A percentile compares a stretch with the other conserved stretches of the same genome.
Evolutionary conservation across 1,140 invertebrate species (phyloP).

Genomic region (Nymphalis io): DNA sequence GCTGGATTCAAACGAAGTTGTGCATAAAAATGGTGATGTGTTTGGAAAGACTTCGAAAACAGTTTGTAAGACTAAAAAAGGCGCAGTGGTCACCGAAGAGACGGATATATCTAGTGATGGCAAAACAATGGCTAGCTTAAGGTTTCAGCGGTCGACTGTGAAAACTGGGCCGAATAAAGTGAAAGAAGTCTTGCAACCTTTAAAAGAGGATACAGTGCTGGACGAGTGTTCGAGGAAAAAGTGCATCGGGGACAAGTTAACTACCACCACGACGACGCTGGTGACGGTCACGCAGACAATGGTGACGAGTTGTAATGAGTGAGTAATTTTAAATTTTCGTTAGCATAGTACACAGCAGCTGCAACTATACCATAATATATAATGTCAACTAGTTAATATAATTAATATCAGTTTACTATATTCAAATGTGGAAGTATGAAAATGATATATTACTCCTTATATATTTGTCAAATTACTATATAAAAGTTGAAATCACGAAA

Average conservation of each 20-base stretch:
- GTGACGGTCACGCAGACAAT: slow-evolving; percentile 72
- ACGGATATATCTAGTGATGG: slow-evolving; percentile 71
- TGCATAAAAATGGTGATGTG: slow-evolving; percentile 60
- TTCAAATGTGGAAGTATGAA: no score
- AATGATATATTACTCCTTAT: no score
- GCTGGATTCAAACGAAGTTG: slow-evolving; percentile 67
- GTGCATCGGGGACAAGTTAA: slow-evolving; percentile 67
- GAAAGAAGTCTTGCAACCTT: slow-evolving; percentile 59
- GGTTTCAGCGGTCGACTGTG: slow-evolving; percentile 69
- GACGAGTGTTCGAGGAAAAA: slow-evolving; percentile 58
- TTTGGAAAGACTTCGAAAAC: slow-evolving; percentile 65
- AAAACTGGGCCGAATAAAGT: slow-evolving; percentile 66
- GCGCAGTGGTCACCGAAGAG: slow-evolving; percentile 71
- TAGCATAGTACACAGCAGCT: no score
- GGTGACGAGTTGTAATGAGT: slow-evolving; percentile 77
- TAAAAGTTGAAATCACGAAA: no score
- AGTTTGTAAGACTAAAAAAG: slow-evolving; percentile 68
- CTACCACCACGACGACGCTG: slow-evolving; percentile 70
- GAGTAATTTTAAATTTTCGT: slow-evolving; percentile 50
- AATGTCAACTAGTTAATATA: no score
- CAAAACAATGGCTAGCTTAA: slow-evolving; percentile 64
- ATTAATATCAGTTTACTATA: no score
- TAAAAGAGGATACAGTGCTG: slow-evolving; percentile 60
- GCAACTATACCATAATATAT: no score
- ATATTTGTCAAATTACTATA: no score